Percentiles rank a stretch among this genome's conserved stretches.
These are phyloP conservation scores for Drosophila infuscata DNA, from an alignment of 2,888 invertebrate genomes.

Conservation along the genomic window DNA sequence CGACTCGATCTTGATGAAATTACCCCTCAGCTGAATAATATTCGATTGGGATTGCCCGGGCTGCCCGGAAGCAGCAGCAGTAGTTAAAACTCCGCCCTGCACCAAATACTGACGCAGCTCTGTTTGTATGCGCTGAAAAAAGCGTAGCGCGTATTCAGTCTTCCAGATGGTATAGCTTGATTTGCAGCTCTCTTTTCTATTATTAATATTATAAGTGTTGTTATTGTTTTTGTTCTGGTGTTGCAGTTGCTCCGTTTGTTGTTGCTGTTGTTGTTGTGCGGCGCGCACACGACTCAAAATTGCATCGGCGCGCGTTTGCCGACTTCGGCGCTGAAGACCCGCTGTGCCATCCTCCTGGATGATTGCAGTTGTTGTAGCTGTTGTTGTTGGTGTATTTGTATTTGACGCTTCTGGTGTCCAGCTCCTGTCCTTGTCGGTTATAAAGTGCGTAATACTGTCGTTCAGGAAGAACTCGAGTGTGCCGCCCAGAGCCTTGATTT, in stretches of 20 bases:
- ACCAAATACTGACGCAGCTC: constrained; percentile 79
- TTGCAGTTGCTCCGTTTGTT: constrained; percentile 41
- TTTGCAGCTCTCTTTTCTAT: constrained; percentile 25
- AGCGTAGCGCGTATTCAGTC: constrained; percentile 87
- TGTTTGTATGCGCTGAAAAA: constrained; percentile 88
- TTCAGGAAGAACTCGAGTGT: constrained; percentile 84
- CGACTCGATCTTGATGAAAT: constrained; percentile 90
- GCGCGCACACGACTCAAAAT: constrained; percentile 90
- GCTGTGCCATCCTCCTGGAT: constrained; percentile 54
- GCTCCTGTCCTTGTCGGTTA: constrained; percentile 81
- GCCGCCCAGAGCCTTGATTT: constrained; percentile 90
- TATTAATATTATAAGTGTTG: constrained; percentile 21
- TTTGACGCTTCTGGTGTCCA: constrained; percentile 29
- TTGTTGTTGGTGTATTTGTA: constrained; percentile 53
- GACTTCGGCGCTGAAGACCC: constrained; percentile 55
- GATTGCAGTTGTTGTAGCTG: constrained; percentile 65
- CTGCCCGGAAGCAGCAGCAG: not conserved
- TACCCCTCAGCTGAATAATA: constrained; percentile 86
- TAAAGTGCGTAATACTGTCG: constrained; percentile 84
- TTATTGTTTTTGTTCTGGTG: constrained; percentile 34
- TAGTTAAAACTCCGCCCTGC: constrained; percentile 28
- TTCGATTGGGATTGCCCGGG: constrained; percentile 1
- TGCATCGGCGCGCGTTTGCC: constrained; percentile 89
- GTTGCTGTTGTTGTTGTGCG: constrained; percentile 46
- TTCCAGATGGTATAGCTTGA: constrained; percentile 86